Evolutionary conservation across 2,797 vertebrate genomes (phyloP).

Genomic region (Apogon hyalosoma): DNA sequence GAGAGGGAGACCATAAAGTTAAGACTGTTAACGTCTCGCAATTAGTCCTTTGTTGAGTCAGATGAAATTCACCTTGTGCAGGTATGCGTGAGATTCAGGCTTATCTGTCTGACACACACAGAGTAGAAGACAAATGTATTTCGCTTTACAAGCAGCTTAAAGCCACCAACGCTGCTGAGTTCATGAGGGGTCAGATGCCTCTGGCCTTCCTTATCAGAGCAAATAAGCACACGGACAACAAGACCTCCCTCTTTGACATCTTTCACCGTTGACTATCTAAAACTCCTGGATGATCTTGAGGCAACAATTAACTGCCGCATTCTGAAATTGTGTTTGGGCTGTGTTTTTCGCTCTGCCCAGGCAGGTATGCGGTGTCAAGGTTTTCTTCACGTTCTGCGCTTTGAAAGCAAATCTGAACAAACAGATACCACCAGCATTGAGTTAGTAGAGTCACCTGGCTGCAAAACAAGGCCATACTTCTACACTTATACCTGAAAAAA

Average conservation of each 20-base stretch:
- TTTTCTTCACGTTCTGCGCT: constrained; percentile 3
- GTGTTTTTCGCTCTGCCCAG: constrained; percentile 1
- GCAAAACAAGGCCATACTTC: neutral
- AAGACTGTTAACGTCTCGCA: constrained; percentile 33
- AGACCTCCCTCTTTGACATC: constrained; percentile 45
- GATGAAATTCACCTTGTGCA: constrained; percentile 43
- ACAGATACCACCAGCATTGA: neutral
- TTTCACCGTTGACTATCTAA: constrained; percentile 15
- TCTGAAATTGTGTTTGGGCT: neutral
- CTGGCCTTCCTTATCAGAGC: constrained; percentile 63
- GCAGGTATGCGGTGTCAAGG: neutral
- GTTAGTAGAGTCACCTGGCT: neutral
- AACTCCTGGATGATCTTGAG: constrained; percentile 32
- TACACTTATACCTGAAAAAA: neutral
- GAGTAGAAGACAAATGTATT: constrained; percentile 64
- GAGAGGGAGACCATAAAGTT: no score
- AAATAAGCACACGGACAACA: constrained; percentile 24
- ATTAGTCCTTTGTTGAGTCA: constrained; percentile 38
- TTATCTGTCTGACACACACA: constrained; percentile 62
- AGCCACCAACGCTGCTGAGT: constrained; percentile 62
- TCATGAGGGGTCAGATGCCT: constrained; percentile 49
- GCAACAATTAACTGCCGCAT: neutral
- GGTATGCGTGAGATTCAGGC: constrained; percentile 54
- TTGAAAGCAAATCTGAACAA: constrained; percentile 15
- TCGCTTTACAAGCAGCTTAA: constrained; percentile 62